A percentile compares a stretch with the other conserved stretches of the same genome.
Evolutionary conservation across 2,888 invertebrate species (phyloP).

Genomic region (Cheilosia vulpina): DNA sequence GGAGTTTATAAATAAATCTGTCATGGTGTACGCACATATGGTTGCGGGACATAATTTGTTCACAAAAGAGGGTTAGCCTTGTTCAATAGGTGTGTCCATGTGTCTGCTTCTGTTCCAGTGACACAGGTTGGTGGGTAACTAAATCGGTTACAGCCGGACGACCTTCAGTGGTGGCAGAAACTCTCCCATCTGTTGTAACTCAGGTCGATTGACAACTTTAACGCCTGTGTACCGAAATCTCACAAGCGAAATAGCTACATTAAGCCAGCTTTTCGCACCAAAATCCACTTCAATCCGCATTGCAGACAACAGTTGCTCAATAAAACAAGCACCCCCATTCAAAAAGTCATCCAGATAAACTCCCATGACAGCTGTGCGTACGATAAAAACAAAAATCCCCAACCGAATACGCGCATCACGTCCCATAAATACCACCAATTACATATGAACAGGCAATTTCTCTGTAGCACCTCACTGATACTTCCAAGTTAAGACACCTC

Average conservation of each 20-base stretch:
- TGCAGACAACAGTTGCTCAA: constrained; percentile 67
- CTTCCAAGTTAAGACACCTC: neutral
- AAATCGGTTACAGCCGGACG: too few relatives aligned
- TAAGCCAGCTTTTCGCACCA: neutral
- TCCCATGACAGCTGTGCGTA: neutral
- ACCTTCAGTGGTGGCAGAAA: too few relatives aligned
- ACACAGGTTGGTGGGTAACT: too few relatives aligned
- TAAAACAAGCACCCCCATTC: constrained; percentile 63
- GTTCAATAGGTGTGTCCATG: too few relatives aligned
- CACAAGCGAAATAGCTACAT: neutral
- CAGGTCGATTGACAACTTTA: neutral
- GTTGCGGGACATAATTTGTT: too few relatives aligned
- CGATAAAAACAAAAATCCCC: constrained; percentile 44
- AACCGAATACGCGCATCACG: constrained; percentile 64
- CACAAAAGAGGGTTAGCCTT: too few relatives aligned
- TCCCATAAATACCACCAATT: constrained; percentile 68
- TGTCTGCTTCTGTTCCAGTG: too few relatives aligned
- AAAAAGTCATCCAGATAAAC: constrained; percentile 23
- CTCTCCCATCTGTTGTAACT: too few relatives aligned
- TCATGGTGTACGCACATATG: neutral
- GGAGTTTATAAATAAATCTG: neutral
- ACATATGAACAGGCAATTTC: constrained; percentile 55
- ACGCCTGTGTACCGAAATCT: neutral
- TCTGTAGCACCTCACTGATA: constrained; percentile 11
- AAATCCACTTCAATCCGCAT: constrained; percentile 39